Evolutionary conservation across 2,113 vertebrate species (phyloP).

Genomic region (Rhineura floridana): DNA sequence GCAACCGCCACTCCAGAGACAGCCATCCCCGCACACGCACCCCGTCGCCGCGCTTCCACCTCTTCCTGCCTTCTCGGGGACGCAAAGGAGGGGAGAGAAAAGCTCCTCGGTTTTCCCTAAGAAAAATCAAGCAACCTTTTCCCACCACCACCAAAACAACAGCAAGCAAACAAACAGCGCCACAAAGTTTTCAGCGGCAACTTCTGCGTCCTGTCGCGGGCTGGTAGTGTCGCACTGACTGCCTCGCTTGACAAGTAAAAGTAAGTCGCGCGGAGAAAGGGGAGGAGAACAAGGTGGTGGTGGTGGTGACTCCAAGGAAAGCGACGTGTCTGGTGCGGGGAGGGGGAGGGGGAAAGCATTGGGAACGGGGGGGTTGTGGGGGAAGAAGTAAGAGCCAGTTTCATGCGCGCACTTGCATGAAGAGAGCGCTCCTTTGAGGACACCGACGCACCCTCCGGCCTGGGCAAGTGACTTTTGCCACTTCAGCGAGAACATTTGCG

Average conservation of each 20-base stretch:
- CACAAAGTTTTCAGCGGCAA: not conserved
- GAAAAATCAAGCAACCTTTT: no score
- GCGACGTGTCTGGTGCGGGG: not conserved
- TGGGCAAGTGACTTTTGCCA: not conserved
- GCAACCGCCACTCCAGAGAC: not conserved
- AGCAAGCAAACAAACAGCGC: no score
- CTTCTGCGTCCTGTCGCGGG: no score
- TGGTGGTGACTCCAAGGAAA: not conserved
- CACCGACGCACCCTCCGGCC: not conserved
- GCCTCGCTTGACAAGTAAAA: not conserved
- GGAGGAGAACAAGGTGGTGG: not conserved
- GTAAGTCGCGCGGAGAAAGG: not conserved
- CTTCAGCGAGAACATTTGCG: not conserved
- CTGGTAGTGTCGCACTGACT: no score
- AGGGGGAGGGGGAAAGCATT: not conserved
- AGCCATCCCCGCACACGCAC: not conserved
- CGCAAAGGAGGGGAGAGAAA: not conserved
- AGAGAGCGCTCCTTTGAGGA: not conserved
- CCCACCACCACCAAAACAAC: not conserved
- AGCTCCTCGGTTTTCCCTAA: not conserved
- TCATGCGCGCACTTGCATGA: no score
- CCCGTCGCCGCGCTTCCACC: not conserved
- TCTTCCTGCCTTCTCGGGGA: not conserved
- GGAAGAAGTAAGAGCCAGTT: fast-evolving
- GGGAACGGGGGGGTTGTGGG: not conserved